Evolutionary conservation across 92 coral and sea anemone genomes (phyloP).

Genomic region (Palythoa grandis): DNA sequence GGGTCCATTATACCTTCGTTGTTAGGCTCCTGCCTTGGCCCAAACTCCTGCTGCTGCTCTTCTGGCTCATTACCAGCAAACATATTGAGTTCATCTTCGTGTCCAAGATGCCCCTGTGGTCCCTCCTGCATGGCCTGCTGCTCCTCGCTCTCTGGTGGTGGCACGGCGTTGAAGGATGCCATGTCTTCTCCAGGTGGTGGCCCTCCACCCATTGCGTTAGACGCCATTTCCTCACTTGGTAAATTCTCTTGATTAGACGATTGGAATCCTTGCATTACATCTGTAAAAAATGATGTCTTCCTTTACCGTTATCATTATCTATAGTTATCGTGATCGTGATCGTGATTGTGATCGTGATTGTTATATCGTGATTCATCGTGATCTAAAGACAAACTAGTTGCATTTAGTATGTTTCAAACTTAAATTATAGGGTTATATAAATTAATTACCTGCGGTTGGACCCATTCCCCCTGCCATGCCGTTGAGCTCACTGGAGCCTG

Average conservation of each 20-base stretch:
- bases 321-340: not conserved
- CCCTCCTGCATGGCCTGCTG: slow-evolving; percentile 47
- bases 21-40: slow-evolving; percentile 14
- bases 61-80: slow-evolving; percentile 23
- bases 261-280: slow-evolving; percentile 29
- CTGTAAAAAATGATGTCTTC: not conserved
- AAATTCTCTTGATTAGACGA: slow-evolving; percentile 11
- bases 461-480: slow-evolving; percentile 16
- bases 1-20: slow-evolving; percentile 17
- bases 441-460: slow-evolving; percentile 16
- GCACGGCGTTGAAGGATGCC: slow-evolving; percentile 17
- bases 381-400: not conserved
- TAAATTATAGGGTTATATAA: not conserved
- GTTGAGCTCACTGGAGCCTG: not conserved
- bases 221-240: slow-evolving; percentile 20
- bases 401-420: not conserved
- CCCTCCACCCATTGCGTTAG: not conserved
- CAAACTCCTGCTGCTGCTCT: slow-evolving; percentile 34
- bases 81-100: slow-evolving; percentile 24
- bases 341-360: not conserved
- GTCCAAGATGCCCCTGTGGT: slow-evolving; percentile 35
- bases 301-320: not conserved
- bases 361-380: too few relatives aligned
- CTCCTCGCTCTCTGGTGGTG: slow-evolving; percentile 30
- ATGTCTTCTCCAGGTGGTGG: not conserved